Evolutionary conservation across 1,140 invertebrate species (phyloP), one percentile per base, ranked within the genome.

Genomic region (Heliconius hewitsoni): DNA sequence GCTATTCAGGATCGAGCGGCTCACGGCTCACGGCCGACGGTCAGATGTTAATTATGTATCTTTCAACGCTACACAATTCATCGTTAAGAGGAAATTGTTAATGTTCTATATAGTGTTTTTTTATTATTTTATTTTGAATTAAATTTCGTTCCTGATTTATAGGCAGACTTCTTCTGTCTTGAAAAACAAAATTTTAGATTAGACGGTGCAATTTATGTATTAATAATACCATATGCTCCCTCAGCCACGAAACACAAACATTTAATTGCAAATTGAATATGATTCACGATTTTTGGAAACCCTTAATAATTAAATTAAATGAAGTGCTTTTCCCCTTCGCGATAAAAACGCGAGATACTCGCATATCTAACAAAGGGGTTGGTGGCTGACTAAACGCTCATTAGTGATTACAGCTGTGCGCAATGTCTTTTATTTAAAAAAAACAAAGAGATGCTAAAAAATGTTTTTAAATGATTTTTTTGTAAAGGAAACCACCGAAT

Each of bases 271-370:
- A 85, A 81, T 81, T 81, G 76, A 71, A 79, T 79, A 86, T 86
- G 85, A 86, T 83, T 86, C 83, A 86, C 79, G 60, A 78, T 81
- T 83, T 81, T 79, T 55, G 73, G 72, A 73, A 81, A 73, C 78
- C 81, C 82, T 70, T 81, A 74, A 60, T 82, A 81, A 82, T 77
- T 78, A 81, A 86, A 85, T 86, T 86, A 86, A 84, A 80, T 81
- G 79, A 52, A 86, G 73, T 82, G 76, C 79, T 86, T 84, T 13
- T 57, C 71, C 85, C 82, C 81, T 80, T 73, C 46, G 78, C 81
- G 77, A 85, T 85, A 84, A 84, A 86, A 86, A 83, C 75, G 30
- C 74, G 57, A 75, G 79, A 83, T 82, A 83, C 60, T 27, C 60
- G 60, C 5, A n/a, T 82, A 83, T 79, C 77, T 83, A 85, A 79